Percentiles rank a stretch among this genome's conserved stretches.
Conservation (phyloP, 2,888 invertebrate species). For the Sphinx pinastri region DNA sequence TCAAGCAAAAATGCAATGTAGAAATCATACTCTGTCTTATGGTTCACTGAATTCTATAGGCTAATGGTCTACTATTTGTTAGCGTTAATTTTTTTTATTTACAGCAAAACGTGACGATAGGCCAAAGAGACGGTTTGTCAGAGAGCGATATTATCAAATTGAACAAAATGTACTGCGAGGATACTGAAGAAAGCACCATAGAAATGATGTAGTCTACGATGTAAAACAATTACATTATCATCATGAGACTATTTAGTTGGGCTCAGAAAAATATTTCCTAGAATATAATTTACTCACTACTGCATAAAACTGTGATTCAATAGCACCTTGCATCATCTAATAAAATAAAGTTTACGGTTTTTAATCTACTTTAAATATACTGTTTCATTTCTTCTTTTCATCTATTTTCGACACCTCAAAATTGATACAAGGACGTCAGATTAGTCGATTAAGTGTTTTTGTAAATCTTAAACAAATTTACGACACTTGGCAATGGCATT, state of each 20-base stretch:
- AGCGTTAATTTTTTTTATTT: neutral
- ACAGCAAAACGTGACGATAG: constrained; percentile 66
- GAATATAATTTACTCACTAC: neutral
- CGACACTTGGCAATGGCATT: constrained; percentile 54
- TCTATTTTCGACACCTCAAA: constrained; percentile 28
- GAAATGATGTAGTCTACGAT: neutral
- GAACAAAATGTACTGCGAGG: constrained; percentile 73
- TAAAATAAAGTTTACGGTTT: neutral
- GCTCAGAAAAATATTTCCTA: neutral
- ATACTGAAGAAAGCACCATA: constrained; percentile 27
- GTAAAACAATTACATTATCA: neutral
- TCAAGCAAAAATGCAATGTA: too few relatives aligned
- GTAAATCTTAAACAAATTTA: constrained; percentile 47
- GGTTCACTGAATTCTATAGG: neutral
- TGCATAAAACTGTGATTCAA: neutral
- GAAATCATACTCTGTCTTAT: too few relatives aligned
- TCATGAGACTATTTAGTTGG: neutral
- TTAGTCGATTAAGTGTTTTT: constrained; percentile 32
- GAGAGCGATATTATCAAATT: constrained; percentile 68
- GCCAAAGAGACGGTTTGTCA: constrained; percentile 71
- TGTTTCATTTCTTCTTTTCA: constrained; percentile 19
- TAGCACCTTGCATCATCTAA: neutral
- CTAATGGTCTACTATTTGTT: neutral
- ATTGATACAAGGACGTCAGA: constrained; percentile 39
- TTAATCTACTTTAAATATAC: neutral